Base-by-base conservation (phyloP, 2,797 vertebrate genomes). In the Sebastes trivittatus region DNA sequence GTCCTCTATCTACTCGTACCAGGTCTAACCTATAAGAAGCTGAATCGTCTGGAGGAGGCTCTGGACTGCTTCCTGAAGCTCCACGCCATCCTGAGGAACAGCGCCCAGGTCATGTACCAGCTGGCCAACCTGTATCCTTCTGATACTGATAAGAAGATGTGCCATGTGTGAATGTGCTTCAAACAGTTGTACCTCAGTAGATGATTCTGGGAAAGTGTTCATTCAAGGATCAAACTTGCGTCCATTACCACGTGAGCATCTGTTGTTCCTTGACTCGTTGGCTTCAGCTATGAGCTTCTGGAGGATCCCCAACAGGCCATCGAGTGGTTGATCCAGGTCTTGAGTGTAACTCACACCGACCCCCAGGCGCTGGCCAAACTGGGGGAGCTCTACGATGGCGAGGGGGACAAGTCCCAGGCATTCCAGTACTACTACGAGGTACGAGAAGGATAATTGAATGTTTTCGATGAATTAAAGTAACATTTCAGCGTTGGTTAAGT, bases 341-440 rank as follows among this genome's bases (percentile, higher is more conserved):
- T 98, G 88, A 98, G 96, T 25, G 95, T 98, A 22, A 96, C 96
- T 55, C 98, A 98, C 79, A 98, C 97, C 1, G 98, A 99, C 88
- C 96, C 97, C 14, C 94, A 94, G 54, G 95, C 91, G 6, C 94
- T 99, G 84, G 96, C 97, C 82, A 98, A 98, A 89, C 95, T 99
- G 38, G 98, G 98, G 72, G 97, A 97, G 82, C 89, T 99, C 16
- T 96, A 98, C 22, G 97, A 98, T 64, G 83, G 76, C 0, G 98
- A 98, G 86, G 98, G 98, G 5, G 98, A 99, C 92, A 99, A 99
- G 83, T 97, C 98, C 2, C 98, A 98, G 82, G 98, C 98, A 9
- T 98, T 98, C 88, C 98, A 99, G 75, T 97, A 98, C 93, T 99
- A 98, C 92, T 98, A 90, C 27, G 98, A 99, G 97, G 98, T 97